Base-by-base conservation (phyloP, 2,888 invertebrate genomes). In the Actias luna region DNA sequence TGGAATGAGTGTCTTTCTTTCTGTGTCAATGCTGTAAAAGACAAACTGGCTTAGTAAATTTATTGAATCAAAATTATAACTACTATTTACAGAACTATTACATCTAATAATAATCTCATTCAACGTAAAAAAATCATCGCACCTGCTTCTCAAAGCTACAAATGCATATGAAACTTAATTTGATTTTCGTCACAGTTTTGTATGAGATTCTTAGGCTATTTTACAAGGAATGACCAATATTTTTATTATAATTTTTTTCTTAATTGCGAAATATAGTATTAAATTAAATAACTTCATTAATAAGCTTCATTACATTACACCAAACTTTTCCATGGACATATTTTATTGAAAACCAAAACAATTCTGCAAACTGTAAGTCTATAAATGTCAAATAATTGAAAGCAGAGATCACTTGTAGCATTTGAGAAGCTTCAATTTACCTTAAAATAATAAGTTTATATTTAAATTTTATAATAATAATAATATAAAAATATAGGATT, bases 401-500 rank as follows among this genome's bases (percentile, higher is more conserved):
- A 55, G n/a, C 29, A 55, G n/a, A 29, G 29, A 29, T 55, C 55
- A 55, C 76, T 82, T 83, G 83, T 73, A 83, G 82, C 85, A 78
- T 84, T 55, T 87, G 87, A 89, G 85, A 89, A 88, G 85, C 83
- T 83, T 78, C 71, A 77, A 77, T 72, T 67, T 77, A 80, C 68
- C 75, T 80, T 82, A 79, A 79, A 80, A 76, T 79, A 82, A 83
- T 77, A 73, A 81, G 80, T 80, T 80, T 82, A 81, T 86, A 82
- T 82, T 84, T 85, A 86, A 82, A 76, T 78, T 80, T 83, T 82
- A 72, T 70, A 72, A 81, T 79, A 84, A 88, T 87, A 85, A 84
- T 90, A 85, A 84, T 90, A 91, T 87, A 91, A 91, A 91, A 92
- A 90, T 89, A 89, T 90, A 89, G 80, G 78, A 77, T 82, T 88